Evolutionary conservation across 2,888 invertebrate genomes (phyloP).

Genomic region (Plebejus melissa): DNA sequence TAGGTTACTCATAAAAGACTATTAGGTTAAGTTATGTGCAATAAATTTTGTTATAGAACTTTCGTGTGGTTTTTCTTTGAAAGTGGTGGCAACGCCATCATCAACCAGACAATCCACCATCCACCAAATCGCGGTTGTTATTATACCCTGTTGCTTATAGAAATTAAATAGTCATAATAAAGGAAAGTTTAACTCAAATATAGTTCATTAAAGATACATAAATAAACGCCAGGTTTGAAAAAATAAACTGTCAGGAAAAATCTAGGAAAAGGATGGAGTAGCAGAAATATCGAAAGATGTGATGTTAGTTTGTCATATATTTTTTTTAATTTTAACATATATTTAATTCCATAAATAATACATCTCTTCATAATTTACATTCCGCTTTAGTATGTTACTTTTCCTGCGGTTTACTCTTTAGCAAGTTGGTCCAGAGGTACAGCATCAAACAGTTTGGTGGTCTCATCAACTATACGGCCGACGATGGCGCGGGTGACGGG

Average conservation of each 20-base stretch:
- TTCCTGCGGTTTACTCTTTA: not conserved
- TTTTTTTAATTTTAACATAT: not conserved
- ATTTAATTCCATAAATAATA: not conserved
- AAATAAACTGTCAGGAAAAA: too few relatives aligned
- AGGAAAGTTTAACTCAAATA: too few relatives aligned
- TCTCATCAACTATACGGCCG: constrained; percentile 48
- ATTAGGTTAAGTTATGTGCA: not conserved
- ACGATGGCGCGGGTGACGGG: constrained; percentile 62
- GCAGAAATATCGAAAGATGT: too few relatives aligned
- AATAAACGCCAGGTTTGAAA: too few relatives aligned
- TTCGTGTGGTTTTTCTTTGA: not conserved
- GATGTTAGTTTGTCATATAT: not conserved
- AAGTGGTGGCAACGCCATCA: not conserved
- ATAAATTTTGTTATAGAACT: constrained; percentile 1
- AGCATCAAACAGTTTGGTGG: constrained; percentile 53
- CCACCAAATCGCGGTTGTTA: too few relatives aligned
- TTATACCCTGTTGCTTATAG: too few relatives aligned
- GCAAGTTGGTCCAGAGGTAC: constrained; percentile 53
- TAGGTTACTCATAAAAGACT: constrained; percentile 3
- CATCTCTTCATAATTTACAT: not conserved
- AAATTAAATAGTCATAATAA: too few relatives aligned
- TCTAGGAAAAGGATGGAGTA: not conserved
- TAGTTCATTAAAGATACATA: too few relatives aligned
- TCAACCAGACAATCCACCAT: too few relatives aligned
- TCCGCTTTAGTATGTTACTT: not conserved